Percentiles rank a stretch among this genome's conserved stretches.
These are phyloP conservation scores for Dicentrarchus labrax DNA, from an alignment of 2,113 vertebrate species.

Conservation along the genomic window DNA sequence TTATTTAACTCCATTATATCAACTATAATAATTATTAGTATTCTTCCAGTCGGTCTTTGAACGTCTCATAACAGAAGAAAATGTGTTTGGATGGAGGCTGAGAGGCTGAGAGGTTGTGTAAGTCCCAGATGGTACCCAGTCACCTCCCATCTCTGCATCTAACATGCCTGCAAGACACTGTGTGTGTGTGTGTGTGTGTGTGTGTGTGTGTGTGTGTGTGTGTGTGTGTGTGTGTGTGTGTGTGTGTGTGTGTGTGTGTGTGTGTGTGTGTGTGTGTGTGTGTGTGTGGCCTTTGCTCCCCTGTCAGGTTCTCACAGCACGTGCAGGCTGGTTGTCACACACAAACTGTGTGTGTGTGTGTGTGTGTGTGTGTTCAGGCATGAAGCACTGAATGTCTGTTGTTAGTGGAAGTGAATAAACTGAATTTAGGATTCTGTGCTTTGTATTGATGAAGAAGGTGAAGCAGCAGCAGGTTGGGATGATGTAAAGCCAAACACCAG, in stretches of 20 bases:
- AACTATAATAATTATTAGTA: no score
- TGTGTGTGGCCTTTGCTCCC: constrained; percentile 26
- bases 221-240: constrained; percentile 10
- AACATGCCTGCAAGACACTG: constrained; percentile 31
- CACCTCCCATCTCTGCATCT: constrained; percentile 33
- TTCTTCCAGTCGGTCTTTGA: no score
- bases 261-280: constrained; percentile 19
- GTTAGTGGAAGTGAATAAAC: background rate
- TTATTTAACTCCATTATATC: no score
- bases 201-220: background rate
- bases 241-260: constrained; percentile 7
- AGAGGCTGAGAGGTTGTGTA: constrained; percentile 23
- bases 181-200: constrained; percentile 28
- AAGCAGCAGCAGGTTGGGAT: no score
- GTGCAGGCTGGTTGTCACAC: constrained; percentile 25
- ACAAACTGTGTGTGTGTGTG: background rate
- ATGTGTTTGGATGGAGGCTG: background rate
- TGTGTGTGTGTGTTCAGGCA: background rate
- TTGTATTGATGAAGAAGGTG: background rate
- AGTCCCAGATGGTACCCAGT: constrained; percentile 53
- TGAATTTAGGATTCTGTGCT: background rate
- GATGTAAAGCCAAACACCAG: no score
- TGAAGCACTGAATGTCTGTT: background rate
- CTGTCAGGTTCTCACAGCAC: constrained; percentile 22
- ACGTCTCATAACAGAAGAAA: background rate